Percentiles rank a stretch among this genome's conserved stretches.
Conservation (phyloP, 2,888 invertebrate species). For the Embidobia sp. region DNA sequence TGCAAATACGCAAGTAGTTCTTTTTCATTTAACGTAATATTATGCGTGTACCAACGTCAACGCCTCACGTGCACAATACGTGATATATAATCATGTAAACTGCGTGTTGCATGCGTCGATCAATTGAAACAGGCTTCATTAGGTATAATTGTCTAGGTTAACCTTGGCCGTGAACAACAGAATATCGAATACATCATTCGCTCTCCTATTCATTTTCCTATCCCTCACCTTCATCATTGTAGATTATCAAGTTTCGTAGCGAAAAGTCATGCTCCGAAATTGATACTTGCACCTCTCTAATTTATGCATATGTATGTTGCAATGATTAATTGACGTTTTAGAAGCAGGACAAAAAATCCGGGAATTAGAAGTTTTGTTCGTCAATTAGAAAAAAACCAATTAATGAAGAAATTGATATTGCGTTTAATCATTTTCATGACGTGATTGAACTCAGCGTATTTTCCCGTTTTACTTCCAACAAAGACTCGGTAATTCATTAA, state of each 20-base stretch:
- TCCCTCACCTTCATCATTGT: background rate
- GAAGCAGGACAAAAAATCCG: no score
- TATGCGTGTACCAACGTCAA: slow-evolving; percentile 25
- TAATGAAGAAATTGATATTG: no score
- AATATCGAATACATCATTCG: slow-evolving; percentile 25
- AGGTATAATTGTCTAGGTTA: slow-evolving; percentile 42
- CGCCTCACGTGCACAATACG: slow-evolving; percentile 41
- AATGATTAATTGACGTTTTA: no score
- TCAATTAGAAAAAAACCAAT: no score
- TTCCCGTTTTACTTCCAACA: no score
- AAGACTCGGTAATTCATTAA: no score
- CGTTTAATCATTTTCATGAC: no score
- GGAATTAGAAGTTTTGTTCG: no score
- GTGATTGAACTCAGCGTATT: no score
- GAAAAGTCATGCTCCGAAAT: slow-evolving; percentile 13
- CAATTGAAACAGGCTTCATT: slow-evolving; percentile 47
- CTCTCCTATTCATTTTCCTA: slow-evolving; percentile 12
- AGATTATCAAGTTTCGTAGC: background rate
- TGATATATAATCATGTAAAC: slow-evolving; percentile 42
- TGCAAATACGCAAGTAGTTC: background rate
- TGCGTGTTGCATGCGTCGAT: slow-evolving; percentile 34
- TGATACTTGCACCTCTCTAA: slow-evolving; percentile 8
- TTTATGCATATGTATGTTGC: no score
- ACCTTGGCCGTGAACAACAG: slow-evolving; percentile 53
- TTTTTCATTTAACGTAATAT: slow-evolving; percentile 12